These are phyloP conservation scores for Cephalotes varians DNA, from an alignment of 2,888 invertebrate species.

Conservation along the genomic window DNA sequence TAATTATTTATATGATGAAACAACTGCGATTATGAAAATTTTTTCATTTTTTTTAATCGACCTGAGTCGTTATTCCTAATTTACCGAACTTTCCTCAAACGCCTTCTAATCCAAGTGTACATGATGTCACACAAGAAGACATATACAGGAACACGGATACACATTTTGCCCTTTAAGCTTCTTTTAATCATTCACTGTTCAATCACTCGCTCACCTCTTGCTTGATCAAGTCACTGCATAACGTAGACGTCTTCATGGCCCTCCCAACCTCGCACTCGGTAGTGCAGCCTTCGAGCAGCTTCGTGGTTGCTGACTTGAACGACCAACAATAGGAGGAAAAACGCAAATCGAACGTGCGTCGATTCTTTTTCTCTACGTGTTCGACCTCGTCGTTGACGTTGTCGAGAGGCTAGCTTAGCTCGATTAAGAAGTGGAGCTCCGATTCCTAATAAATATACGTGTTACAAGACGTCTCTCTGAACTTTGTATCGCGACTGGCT, in stretches of 20 bases:
- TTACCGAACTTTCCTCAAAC: slow-evolving; percentile 21
- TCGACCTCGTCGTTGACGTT: slow-evolving; percentile 19
- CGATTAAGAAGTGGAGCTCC: neutral
- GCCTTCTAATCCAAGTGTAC: slow-evolving; percentile 1
- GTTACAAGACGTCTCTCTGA: slow-evolving; percentile 51
- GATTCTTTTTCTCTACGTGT: neutral
- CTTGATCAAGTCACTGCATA: slow-evolving; percentile 78
- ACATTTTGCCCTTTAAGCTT: neutral
- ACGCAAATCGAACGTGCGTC: slow-evolving; percentile 30
- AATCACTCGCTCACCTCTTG: slow-evolving; percentile 80
- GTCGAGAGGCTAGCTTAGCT: slow-evolving; percentile 6
- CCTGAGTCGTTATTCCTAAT: neutral
- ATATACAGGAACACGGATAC: neutral
- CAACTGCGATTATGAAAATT: neutral
- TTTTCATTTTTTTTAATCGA: neutral
- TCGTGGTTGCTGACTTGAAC: slow-evolving; percentile 56
- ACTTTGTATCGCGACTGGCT: slow-evolving; percentile 81
- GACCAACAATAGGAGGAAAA: neutral
- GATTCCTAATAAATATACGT: slow-evolving; percentile 61
- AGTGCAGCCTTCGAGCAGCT: slow-evolving; percentile 61
- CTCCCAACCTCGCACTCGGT: slow-evolving; percentile 66
- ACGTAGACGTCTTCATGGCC: slow-evolving; percentile 82
- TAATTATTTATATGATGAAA: neutral
- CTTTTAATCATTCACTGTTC: neutral
- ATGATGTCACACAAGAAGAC: neutral